Percentiles rank a stretch among this genome's conserved stretches.
Evolutionary conservation across 2,797 vertebrate genomes (phyloP).

Genomic region (Mallotus villosus): DNA sequence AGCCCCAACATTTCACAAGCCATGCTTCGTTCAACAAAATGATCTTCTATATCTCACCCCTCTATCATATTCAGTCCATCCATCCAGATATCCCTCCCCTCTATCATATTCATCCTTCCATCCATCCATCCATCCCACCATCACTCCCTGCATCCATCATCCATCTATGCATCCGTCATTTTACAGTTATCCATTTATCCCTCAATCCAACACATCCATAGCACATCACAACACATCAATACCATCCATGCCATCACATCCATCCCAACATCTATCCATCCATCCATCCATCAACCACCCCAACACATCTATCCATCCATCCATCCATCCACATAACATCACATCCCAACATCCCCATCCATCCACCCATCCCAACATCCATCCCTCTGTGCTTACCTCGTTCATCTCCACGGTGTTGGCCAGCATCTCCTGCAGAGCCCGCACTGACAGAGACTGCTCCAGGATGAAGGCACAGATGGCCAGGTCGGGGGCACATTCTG

Average conservation of each 20-base stretch:
- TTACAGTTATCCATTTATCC: not conserved
- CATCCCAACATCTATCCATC: not conserved
- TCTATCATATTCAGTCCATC: not conserved
- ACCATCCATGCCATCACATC: not conserved
- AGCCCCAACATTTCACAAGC: not conserved
- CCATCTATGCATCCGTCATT: not conserved
- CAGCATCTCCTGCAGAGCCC: slow-evolving; percentile 94
- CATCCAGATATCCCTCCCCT: not conserved
- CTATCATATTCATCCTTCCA: not conserved
- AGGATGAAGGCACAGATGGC: slow-evolving; percentile 86
- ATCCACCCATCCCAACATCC: not conserved
- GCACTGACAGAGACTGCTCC: slow-evolving; percentile 91
- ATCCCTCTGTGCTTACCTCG: slow-evolving; percentile 69
- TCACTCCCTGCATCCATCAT: not conserved
- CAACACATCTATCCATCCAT: not conserved
- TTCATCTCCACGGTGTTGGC: slow-evolving; percentile 87
- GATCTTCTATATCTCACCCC: not conserved
- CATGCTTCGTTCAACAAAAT: not conserved
- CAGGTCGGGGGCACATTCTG: slow-evolving; percentile 92
- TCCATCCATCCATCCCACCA: not conserved
- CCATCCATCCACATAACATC: not conserved
- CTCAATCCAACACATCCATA: too few relatives aligned
- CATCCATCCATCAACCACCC: not conserved
- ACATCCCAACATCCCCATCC: not conserved
- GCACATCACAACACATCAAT: too few relatives aligned